Evolutionary conservation across 2,888 invertebrate genomes (phyloP).

Genomic region (Ennomos fuscantarius): DNA sequence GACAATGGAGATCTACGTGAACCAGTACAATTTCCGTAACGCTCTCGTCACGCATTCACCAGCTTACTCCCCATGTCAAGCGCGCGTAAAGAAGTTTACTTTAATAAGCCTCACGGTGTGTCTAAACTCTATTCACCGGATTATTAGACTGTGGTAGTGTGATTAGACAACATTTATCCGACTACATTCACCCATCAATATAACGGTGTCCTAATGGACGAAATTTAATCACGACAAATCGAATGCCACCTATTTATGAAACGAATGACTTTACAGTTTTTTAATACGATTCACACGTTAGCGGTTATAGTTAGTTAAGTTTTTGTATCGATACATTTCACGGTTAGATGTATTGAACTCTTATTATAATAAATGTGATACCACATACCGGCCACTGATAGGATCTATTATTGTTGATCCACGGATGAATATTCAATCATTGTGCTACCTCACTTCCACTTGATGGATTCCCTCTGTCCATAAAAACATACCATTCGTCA

Average conservation of each 20-base stretch:
- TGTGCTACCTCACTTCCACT: slow-evolving; percentile 70
- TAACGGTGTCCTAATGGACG: slow-evolving; percentile 81
- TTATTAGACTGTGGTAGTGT: slow-evolving; percentile 61
- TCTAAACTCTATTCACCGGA: slow-evolving; percentile 71
- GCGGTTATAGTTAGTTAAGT: slow-evolving; percentile 84
- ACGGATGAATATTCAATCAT: slow-evolving; percentile 84
- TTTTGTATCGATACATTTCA: slow-evolving; percentile 84
- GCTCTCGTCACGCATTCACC: too few relatives aligned
- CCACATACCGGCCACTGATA: slow-evolving; percentile 81
- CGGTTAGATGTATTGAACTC: slow-evolving; percentile 82
- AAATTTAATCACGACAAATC: slow-evolving; percentile 85
- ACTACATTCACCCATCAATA: slow-evolving; percentile 65
- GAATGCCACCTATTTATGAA: slow-evolving; percentile 85
- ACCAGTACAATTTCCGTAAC: too few relatives aligned
- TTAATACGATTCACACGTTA: slow-evolving; percentile 86
- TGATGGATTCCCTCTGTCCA: slow-evolving; percentile 61
- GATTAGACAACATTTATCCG: slow-evolving; percentile 53
- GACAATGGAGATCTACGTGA: too few relatives aligned
- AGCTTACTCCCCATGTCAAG: too few relatives aligned
- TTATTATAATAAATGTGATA: slow-evolving; percentile 84
- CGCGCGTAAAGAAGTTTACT: too few relatives aligned
- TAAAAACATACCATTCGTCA: slow-evolving; percentile 60
- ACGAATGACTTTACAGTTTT: slow-evolving; percentile 83
- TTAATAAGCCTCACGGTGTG: slow-evolving; percentile 35
- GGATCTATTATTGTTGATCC: slow-evolving; percentile 83